Conservation (phyloP, 1,140 invertebrate species). For the Drosophila grimshawi region DNA sequence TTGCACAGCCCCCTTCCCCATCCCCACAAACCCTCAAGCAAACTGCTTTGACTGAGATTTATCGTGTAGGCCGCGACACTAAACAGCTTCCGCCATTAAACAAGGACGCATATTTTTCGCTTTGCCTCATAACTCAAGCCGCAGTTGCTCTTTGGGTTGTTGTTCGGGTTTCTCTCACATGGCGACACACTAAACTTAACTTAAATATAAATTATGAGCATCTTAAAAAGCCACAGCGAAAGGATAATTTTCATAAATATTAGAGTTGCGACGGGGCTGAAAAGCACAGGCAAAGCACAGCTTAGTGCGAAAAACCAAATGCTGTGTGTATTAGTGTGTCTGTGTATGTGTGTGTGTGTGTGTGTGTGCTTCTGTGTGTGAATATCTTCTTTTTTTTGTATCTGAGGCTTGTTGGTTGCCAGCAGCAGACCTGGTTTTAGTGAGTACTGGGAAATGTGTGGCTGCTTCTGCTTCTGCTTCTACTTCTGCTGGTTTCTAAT, state of each 20-base stretch:
- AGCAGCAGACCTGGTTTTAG: slow-evolving; percentile 43
- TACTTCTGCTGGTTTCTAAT: slow-evolving; percentile 9
- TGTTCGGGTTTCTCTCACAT: slow-evolving; percentile 48
- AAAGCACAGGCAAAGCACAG: slow-evolving; percentile 2
- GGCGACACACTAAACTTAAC: slow-evolving; percentile 78
- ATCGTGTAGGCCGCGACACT: slow-evolving; percentile 71
- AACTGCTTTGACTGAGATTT: slow-evolving; percentile 53
- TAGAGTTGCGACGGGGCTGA: slow-evolving; percentile 48
- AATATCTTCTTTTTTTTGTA: slow-evolving; percentile 30
- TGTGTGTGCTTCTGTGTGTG: neutral
- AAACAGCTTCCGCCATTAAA: slow-evolving; percentile 83
- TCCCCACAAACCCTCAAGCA: no score
- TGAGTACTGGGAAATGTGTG: slow-evolving; percentile 8
- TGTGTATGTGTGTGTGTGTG: slow-evolving; percentile 15
- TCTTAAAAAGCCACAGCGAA: slow-evolving; percentile 83
- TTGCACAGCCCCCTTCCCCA: neutral
- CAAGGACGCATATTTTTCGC: slow-evolving; percentile 65
- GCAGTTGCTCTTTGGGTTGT: slow-evolving; percentile 9
- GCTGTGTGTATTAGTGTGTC: slow-evolving; percentile 27
- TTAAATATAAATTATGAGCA: slow-evolving; percentile 83
- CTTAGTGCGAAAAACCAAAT: slow-evolving; percentile 40
- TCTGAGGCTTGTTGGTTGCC: slow-evolving; percentile 44
- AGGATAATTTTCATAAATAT: slow-evolving; percentile 84
- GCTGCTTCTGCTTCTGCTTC: neutral
- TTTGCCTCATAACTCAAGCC: slow-evolving; percentile 48